Conservation (phyloP, 2,888 invertebrate species). For the Agriopis aurantiaria region DNA sequence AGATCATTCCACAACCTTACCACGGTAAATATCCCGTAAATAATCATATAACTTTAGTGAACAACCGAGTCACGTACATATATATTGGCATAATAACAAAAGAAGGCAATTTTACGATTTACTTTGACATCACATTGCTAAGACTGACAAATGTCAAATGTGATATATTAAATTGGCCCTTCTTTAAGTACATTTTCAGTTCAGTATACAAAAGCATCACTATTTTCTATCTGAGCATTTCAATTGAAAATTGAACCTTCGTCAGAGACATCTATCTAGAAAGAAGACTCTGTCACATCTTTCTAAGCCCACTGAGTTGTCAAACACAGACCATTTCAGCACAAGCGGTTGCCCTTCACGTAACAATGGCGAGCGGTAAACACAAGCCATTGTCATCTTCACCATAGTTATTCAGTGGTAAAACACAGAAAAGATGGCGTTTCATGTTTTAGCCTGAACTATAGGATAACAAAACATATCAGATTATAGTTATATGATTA, state of each 20-base stretch:
- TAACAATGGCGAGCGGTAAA: slow-evolving; percentile 16
- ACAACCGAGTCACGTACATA: no score
- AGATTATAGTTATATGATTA: no score
- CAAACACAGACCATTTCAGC: slow-evolving; percentile 14
- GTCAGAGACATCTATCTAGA: slow-evolving; percentile 10
- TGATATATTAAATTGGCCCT: no score
- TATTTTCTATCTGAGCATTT: background rate
- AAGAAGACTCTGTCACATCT: background rate
- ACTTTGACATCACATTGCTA: no score
- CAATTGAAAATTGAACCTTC: slow-evolving; percentile 5
- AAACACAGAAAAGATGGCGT: background rate
- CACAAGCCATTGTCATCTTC: slow-evolving; percentile 2
- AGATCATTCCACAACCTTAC: no score
- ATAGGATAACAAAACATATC: no score
- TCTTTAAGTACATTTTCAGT: background rate
- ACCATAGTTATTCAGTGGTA: background rate
- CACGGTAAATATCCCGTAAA: no score
- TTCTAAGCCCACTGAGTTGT: background rate
- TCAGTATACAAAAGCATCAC: background rate
- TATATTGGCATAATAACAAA: no score
- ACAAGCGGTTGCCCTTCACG: background rate
- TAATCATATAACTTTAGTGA: no score
- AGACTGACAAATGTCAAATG: no score
- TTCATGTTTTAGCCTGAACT: no score
- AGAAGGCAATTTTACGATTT: no score